phyloP scores from a whole-genome alignment of 2,113 vertebrate genomes.

The Oreochromis aureus region DNA sequence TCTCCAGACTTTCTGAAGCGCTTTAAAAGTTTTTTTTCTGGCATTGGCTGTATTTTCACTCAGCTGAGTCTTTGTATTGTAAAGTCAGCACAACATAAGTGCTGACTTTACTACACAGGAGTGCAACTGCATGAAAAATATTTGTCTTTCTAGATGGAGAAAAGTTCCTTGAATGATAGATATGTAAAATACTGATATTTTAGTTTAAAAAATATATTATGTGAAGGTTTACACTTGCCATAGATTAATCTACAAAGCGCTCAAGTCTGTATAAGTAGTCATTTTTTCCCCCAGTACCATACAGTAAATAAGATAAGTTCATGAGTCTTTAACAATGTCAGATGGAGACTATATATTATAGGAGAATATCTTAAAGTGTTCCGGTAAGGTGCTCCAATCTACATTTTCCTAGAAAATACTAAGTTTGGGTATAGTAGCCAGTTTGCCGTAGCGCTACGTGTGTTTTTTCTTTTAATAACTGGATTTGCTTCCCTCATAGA shows the following conservation, averaged over 20 bases:
- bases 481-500: not conserved
- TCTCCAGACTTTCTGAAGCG: not conserved
- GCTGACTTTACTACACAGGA: not conserved
- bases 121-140: not conserved
- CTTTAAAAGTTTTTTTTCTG: not conserved
- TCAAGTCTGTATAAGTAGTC: too few species aligned
- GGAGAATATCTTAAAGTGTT: not conserved
- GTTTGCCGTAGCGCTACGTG: too few species aligned
- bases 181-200: not conserved
- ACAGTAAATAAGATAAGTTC: not conserved
- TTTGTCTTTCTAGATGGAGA: too few species aligned
- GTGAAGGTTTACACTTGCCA: too few species aligned
- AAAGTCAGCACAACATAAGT: not conserved
- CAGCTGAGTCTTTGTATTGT: not conserved
- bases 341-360: not conserved
- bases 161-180: too few species aligned
- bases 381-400: too few species aligned
- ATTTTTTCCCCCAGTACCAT: not conserved
- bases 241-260: too few species aligned
- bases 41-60: not conserved
- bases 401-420: too few species aligned
- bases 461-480: not conserved
- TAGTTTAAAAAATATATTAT: too few species aligned
- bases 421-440: not conserved
- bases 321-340: not conserved